These are phyloP conservation scores for Orthosia gothica DNA, from an alignment of 2,888 invertebrate genomes.

Conservation along the genomic window DNA sequence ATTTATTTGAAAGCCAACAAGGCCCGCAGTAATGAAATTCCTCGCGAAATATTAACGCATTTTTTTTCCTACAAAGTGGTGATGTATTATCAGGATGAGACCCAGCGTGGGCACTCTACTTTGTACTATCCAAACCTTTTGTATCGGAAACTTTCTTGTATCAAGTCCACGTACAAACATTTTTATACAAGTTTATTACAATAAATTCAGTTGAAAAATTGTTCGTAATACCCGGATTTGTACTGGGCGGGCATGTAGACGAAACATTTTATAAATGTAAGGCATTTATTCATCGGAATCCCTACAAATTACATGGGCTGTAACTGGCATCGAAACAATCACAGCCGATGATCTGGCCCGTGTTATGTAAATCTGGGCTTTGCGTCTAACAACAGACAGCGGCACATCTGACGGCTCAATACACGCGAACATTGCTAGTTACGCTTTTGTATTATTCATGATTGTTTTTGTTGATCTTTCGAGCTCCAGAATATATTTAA, in stretches of 20 bases:
- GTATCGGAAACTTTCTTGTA: constrained; percentile 42
- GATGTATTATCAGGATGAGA: constrained; percentile 82
- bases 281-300: constrained; percentile 85
- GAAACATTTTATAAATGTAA: constrained; percentile 77
- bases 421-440: constrained; percentile 73
- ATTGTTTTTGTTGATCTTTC: constrained; percentile 73
- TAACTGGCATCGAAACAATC: constrained; percentile 88
- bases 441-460: constrained; percentile 73
- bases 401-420: constrained; percentile 78
- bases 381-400: constrained; percentile 84
- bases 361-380: constrained; percentile 90
- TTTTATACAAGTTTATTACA: constrained; percentile 29
- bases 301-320: constrained; percentile 88
- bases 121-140: constrained; percentile 48
- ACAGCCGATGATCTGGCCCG: constrained; percentile 86
- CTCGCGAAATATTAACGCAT: constrained; percentile 89
- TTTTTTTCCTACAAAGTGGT: constrained; percentile 87
- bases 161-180: constrained; percentile 12
- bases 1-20: constrained; percentile 89
- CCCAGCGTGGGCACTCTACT: constrained; percentile 64
- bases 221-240: constrained; percentile 37
- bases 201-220: constrained; percentile 38
- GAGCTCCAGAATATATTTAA: constrained; percentile 36
- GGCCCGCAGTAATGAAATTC: constrained; percentile 89
- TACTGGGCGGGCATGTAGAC: constrained; percentile 41